Base-by-base conservation (phyloP, 2,113 vertebrate genomes). In the Percopsis transmontana region DNA sequence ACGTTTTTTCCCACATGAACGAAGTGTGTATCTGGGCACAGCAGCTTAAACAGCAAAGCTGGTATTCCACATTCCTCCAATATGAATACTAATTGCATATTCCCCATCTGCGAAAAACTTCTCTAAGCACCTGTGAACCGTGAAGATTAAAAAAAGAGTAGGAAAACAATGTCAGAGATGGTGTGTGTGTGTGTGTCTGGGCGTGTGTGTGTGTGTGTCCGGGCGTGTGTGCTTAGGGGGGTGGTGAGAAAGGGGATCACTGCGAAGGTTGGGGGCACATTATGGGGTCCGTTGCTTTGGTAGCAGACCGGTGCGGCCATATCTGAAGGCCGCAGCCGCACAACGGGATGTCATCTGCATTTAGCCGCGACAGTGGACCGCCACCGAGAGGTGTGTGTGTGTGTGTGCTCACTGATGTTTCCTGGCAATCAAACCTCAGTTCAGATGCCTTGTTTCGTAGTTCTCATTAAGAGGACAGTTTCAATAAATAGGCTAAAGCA, bases 291-390 rank as follows among this genome's bases (percentile, higher is more conserved):
- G n/a, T 19, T 0, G 15, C 18, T 8, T 39, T 47, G 54, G 65
- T 67, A 47, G 63, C 65, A 61, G 27, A 4, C 52, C 20, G 38
- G 70, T 74, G 73, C 38, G 21, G 66, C 33, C 56, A 9, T 78
- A 74, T 88, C 85, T 76, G 44, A 59, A 62, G 71, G 81, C 58
- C 79, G 70, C 88, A 86, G 87, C 87, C 87, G 85, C 74, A 66
- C 72, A 61, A 12, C 58, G 58, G 14, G 60, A 69, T 33, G 54
- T 67, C 72, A 68, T 83, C 71, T 78, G 76, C 55, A 53, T 55
- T 51, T 66, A 59, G 78, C 70, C 76, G 77, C 74, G 38, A 74
- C 27, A 12, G 62, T 21, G 27, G 62, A 12, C 63, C 13, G 4
- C 19, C 18, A 23, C 60, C 16, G 0, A 33, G 27, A 33, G 27